phyloP scores from a whole-genome alignment of 1,140 invertebrate genomes.

The Lepidotrigona ventralis region DNA sequence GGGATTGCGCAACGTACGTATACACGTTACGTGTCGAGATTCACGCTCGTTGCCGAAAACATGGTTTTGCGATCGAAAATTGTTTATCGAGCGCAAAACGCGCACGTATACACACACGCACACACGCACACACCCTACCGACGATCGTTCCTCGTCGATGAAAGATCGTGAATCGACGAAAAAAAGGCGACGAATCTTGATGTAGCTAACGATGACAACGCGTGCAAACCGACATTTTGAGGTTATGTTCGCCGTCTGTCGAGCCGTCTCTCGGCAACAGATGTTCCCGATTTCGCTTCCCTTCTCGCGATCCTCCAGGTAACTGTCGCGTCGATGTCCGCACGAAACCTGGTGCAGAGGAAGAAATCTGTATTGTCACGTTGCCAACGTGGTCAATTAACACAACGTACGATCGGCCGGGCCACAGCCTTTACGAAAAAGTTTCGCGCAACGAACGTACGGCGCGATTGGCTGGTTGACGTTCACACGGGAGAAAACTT shows the following conservation, averaged over 20 bases:
- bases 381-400: not conserved
- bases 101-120: not conserved
- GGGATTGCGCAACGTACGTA: not conserved
- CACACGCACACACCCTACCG: not conserved
- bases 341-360: conserved; percentile 19
- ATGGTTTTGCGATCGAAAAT: conserved; percentile 14
- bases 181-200: not conserved
- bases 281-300: conserved; percentile 40
- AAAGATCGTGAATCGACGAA: not conserved
- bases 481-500: not conserved
- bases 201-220: conserved; percentile 8
- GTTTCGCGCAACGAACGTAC: conserved; percentile 6
- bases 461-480: not conserved
- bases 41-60: not conserved
- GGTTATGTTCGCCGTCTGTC: conserved; percentile 43
- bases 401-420: not conserved
- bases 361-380: conserved; percentile 40
- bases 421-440: not conserved
- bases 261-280: conserved; percentile 44
- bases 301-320: not conserved
- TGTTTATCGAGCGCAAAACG: conserved; percentile 20
- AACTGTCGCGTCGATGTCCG: not conserved
- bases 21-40: not conserved
- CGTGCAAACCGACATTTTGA: conserved; percentile 32
- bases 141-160: not conserved